Base-by-base conservation (phyloP, 23 tunicate genomes). In the Halocynthia roretzi region DNA sequence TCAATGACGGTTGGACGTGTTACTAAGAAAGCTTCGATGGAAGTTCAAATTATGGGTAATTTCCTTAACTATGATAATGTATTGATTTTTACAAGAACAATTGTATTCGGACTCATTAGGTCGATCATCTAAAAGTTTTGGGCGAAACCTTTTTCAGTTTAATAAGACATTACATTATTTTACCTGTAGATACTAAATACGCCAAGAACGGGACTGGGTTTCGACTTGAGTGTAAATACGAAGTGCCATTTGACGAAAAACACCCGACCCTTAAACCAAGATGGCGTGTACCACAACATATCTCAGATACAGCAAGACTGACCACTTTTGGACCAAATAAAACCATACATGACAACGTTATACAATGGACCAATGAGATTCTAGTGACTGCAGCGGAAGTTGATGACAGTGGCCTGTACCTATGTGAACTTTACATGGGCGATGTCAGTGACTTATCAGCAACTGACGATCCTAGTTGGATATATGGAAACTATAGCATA, bases 351-450 rank as follows among this genome's bases (percentile, higher is more conserved):
- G 44, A 31, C 44, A 31, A 31, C 44, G 17, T 14, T 14, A 20
- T 10, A 40, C 48, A 65, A 65, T 65, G 70, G 70, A 0, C 48
- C 10, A 65, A 65, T 15, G 70, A 65, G 5, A 65, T 65, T 65
- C 9, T 15, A 9, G 31, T 65, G 10, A 65, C 1, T 7, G 62
- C 51, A 17, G 77, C 80, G 7, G 31, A 67, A 23, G 31, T 67
- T 15, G 61, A 68, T 11, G 88, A 84, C 71, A 84, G 81, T 8
- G 88, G 88, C 11, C 71, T 67, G 17, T 84, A 84, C 62, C 52
- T 69, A 49, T 84, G 88, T 63, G 20, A 6, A n/a, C 44, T 31
- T 31, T 31, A 31, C 44, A 31, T 31, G 44, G 44, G 44, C 44
- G 44, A 31, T 31, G 62, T 23, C 15, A 31, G 67, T 15, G 64